These are phyloP conservation scores for Meandrina meandrites DNA, from an alignment of 92 coral and sea anemone genomes.

Conservation along the genomic window DNA sequence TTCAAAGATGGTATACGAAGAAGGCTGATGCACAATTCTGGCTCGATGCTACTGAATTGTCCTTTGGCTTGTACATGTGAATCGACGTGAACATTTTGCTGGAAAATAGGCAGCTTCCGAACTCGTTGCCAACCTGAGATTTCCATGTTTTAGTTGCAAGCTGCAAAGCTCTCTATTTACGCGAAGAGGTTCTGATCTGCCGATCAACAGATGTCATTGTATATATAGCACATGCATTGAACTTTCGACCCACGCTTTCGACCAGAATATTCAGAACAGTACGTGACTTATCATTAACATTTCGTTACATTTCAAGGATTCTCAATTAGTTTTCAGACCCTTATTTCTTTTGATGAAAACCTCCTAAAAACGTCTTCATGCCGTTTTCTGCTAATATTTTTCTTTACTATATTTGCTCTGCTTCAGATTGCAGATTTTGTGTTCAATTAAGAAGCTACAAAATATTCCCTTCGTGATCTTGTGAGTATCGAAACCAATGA, in stretches of 20 bases:
- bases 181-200: not conserved
- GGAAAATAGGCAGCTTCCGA: conserved; percentile 28
- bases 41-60: conserved; percentile 68
- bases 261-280: not conserved
- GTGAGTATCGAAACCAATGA: not conserved
- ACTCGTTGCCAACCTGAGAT: conserved; percentile 16
- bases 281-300: not conserved
- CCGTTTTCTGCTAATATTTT: not conserved
- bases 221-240: not conserved
- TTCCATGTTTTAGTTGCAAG: not conserved
- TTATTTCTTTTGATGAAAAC: too few relatives aligned
- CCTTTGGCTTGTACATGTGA: conserved; percentile 9
- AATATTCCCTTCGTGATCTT: not conserved
- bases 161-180: not conserved
- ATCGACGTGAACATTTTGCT: conserved; percentile 43
- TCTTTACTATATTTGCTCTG: not conserved
- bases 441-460: too few relatives aligned
- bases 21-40: conserved; percentile 82
- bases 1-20: conserved; percentile 84
- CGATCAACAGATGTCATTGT: not conserved
- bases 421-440: not conserved
- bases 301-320: not conserved
- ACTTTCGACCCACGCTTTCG: not conserved
- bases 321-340: too few relatives aligned
- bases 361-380: not conserved